phyloP scores from a whole-genome alignment of 2,113 vertebrate species.

The Ellobius talpinus region DNA sequence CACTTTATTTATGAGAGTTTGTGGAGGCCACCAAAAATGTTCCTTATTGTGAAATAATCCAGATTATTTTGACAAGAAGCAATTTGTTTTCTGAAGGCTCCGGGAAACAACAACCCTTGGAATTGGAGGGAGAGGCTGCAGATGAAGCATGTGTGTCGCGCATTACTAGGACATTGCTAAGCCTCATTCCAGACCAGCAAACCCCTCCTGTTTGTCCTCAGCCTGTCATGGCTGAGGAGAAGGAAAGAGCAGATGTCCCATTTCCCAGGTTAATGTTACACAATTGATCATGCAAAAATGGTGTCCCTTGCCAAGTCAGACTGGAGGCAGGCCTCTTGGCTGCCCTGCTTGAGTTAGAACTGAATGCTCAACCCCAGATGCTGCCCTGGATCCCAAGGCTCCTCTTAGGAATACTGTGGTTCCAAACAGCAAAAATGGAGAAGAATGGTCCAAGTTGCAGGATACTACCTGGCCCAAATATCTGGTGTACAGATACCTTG shows the following conservation, averaged over 20 bases:
- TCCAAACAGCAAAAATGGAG: not conserved
- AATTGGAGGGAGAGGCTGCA: slow-evolving; percentile 71
- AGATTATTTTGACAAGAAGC: slow-evolving; percentile 76
- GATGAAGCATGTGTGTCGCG: not conserved
- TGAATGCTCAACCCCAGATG: not conserved
- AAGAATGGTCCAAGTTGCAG: not conserved
- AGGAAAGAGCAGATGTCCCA: slow-evolving; percentile 45
- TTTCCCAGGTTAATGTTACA: slow-evolving; percentile 60
- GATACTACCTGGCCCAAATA: not conserved
- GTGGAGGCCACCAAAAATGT: not conserved
- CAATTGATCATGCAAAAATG: slow-evolving; percentile 6
- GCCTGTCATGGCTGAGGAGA: slow-evolving; percentile 32
- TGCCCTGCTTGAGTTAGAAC: not conserved
- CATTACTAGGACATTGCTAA: slow-evolving; percentile 49
- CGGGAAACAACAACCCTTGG: slow-evolving; percentile 71
- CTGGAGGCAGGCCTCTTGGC: not conserved
- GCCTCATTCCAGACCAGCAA: slow-evolving; percentile 46
- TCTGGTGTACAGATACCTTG: not conserved
- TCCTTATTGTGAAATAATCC: slow-evolving; percentile 21
- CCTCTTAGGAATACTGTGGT: not conserved
- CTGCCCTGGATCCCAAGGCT: not conserved
- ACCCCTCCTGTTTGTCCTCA: slow-evolving; percentile 26
- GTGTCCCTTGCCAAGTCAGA: not conserved
- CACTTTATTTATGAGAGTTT: slow-evolving; percentile 20
- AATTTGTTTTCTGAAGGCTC: slow-evolving; percentile 80